phyloP scores from a whole-genome alignment of 2,113 vertebrate genomes.

The Synodontis membranacea region DNA sequence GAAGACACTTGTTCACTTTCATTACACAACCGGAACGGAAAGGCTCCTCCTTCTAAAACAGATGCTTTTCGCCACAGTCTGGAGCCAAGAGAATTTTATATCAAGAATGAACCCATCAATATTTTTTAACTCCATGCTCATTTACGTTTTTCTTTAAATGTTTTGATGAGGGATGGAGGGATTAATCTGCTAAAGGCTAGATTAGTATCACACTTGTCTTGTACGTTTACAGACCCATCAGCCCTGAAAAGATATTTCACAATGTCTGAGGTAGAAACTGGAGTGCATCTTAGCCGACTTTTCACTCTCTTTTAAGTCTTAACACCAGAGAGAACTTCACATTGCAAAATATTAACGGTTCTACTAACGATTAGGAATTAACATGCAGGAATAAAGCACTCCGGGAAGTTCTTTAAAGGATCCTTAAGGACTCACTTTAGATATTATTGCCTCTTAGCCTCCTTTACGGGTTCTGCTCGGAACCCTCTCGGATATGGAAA shows the following conservation, averaged over 20 bases:
- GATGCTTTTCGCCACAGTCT: background rate
- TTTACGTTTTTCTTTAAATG: background rate
- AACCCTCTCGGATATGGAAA: background rate
- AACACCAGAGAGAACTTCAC: too few relatives aligned
- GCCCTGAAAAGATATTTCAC: too few relatives aligned
- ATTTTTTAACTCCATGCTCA: background rate
- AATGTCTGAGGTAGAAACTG: too few relatives aligned
- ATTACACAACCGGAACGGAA: background rate
- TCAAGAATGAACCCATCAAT: background rate
- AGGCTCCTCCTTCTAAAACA: background rate
- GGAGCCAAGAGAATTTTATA: background rate
- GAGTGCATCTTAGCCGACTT: too few relatives aligned
- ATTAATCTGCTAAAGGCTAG: background rate
- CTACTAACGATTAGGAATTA: too few relatives aligned
- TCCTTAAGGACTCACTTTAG: too few relatives aligned
- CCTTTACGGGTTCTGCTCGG: background rate
- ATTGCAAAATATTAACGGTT: too few relatives aligned
- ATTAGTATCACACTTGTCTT: background rate
- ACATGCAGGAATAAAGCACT: too few relatives aligned
- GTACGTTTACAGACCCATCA: background rate
- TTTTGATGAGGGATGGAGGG: background rate
- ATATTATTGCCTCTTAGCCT: too few relatives aligned
- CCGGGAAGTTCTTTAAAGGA: too few relatives aligned
- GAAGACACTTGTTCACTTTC: background rate
- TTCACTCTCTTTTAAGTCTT: too few relatives aligned